phyloP scores from a whole-genome alignment of 1,140 invertebrate genomes.

The Sycophaga agraensis region DNA sequence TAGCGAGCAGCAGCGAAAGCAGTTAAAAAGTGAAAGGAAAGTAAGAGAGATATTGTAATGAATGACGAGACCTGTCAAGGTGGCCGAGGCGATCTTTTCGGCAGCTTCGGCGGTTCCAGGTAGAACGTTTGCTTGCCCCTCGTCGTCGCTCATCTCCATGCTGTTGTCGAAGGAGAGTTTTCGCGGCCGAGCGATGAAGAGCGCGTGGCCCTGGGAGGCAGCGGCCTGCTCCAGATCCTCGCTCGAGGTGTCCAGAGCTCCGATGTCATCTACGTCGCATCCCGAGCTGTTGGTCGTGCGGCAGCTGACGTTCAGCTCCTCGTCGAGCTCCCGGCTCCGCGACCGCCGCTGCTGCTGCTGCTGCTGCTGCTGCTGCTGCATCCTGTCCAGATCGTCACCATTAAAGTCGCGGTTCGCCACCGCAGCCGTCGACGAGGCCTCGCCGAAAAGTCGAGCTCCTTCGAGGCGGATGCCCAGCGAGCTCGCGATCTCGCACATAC shows the following conservation, averaged over 20 bases:
- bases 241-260: constrained; percentile 43
- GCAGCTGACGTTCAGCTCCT: constrained; percentile 50
- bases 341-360: constrained; percentile 38
- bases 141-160: constrained; percentile 47
- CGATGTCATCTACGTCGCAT: constrained; percentile 40
- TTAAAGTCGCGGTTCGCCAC: constrained; percentile 13
- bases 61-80: constrained; percentile 15
- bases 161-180: constrained; percentile 46
- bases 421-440: not conserved
- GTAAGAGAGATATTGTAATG: too few species aligned
- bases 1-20: too few species aligned
- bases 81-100: constrained; percentile 1
- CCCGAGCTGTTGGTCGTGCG: constrained; percentile 44
- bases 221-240: constrained; percentile 32
- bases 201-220: constrained; percentile 14
- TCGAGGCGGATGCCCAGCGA: not conserved
- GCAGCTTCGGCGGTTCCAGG: constrained; percentile 27
- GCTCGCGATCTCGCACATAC: not conserved
- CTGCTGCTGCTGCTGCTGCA: not conserved
- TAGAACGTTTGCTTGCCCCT: too few species aligned
- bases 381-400: constrained; percentile 6
- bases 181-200: constrained; percentile 40
- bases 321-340: constrained; percentile 46
- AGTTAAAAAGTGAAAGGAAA: too few species aligned
- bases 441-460: not conserved